Evolutionary conservation across 2,113 vertebrate genomes (phyloP), one percentile per base, ranked within the genome.

Genomic region (Eptatretus burgeri): DNA sequence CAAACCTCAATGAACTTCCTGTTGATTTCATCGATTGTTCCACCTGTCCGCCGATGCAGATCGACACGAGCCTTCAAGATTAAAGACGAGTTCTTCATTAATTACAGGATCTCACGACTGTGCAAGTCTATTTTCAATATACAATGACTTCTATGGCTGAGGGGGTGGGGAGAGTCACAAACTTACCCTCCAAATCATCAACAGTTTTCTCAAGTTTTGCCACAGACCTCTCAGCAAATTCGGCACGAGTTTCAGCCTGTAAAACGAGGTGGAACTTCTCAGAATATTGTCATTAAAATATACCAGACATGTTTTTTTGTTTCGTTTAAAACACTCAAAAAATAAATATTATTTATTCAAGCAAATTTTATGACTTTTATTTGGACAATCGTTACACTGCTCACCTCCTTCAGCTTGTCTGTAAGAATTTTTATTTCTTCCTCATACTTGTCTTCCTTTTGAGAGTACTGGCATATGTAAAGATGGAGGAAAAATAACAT

Each of bases 151-250:
- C 3, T 41, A 41, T 41, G 7, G 27, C 27, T 41, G 27, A 41
- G 27, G 27, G 27, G 27, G 20, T 27, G 20, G 13, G n/a, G 14
- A 13, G n/a, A 65, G 41, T 62, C 9, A 51, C n/a, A 62, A 52
- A 27, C 82, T 63, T 87, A 98, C 91, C 91, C 88, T 98, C 89
- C 78, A 98, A 74, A 75, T 98, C 91, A 72, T 98, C 91, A 68
- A 98, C 93, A 78, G 82, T 82, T 77, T 96, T 94, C 81, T 98
- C 91, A 77, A 98, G 80, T 74, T 98, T 98, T 76, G 89, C 85
- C 76, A 96, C 91, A 70, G 91, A 83, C 75, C 91, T 86, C 80
- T 98, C 91, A 63, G 91, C 81, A 72, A 98, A 98, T 71, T 98
- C 91, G 71, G 91, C 91, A 69, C 91, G 87, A 62, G 91, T 98